phyloP scores from a whole-genome alignment of 2,797 vertebrate genomes.

The Sebastes alutus region DNA sequence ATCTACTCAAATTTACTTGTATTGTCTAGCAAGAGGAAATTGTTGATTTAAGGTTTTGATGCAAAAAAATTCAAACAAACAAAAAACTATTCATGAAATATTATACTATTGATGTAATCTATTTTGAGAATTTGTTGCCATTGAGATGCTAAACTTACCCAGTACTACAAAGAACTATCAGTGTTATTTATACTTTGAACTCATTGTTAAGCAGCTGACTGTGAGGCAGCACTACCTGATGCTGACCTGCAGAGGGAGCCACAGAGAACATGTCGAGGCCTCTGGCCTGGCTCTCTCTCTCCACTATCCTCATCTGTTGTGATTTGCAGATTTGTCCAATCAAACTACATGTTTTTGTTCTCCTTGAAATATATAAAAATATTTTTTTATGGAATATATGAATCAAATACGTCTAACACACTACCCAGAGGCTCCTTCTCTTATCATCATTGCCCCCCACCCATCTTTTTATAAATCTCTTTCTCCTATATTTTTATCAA shows the following conservation, averaged over 20 bases:
- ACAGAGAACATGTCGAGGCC: neutral
- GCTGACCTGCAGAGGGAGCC: constrained; percentile 50
- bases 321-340: neutral
- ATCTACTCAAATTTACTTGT: neutral
- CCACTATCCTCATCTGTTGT: too few species aligned
- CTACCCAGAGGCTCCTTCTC: too few species aligned
- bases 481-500: too few species aligned
- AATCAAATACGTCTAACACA: too few species aligned
- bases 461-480: too few species aligned
- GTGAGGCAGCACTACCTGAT: neutral
- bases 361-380: too few species aligned
- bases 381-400: too few species aligned
- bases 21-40: neutral
- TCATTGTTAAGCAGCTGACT: neutral
- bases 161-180: neutral
- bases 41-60: neutral
- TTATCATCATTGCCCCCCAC: too few species aligned
- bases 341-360: neutral
- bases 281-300: neutral
- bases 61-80: neutral
- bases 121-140: neutral
- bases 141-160: neutral
- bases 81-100: neutral
- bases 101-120: neutral
- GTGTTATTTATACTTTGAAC: neutral